Evolutionary conservation across 2,113 vertebrate species (phyloP), one percentile per base, ranked within the genome.

Genomic region (Microcebus lehilahytsara): DNA sequence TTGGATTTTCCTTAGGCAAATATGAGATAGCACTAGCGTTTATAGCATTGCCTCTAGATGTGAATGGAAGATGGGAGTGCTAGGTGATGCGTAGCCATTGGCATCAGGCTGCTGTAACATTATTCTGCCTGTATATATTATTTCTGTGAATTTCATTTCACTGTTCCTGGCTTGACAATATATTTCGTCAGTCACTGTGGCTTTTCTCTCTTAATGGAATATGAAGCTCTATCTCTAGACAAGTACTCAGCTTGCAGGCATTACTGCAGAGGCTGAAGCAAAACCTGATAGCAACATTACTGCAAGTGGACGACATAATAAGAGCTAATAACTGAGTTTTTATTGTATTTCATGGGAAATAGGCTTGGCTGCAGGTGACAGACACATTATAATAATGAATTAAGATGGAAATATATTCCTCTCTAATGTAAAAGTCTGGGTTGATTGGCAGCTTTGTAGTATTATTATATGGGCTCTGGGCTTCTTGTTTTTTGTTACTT

Each of bases 131-230:
- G 5, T 27, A 51, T 89, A n/a, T 74, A 27, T 81, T 69, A 79
- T 74, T 81, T 93, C 42, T 79, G 30, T 89, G 58, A 51, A 87
- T 74, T 71, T 79, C 74, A 5, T 91, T n/a, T 83, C 17, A 22
- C 62, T 87, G 51, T 85, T 96, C 93, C 34, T 75, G 23, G 40
- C 64, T 97, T 79, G 16, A 81, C 34, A 80, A 30, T 89, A 49
- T 6, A 27, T 95, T 85, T 96, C 8, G 27, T 86, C 83, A 84
- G 83, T 91, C 66, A 27, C n/a, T 6, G 0, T 92, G 46, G 40
- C 40, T 93, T 94, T 91, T 23, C 10, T 97, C 27, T 89, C 67
- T 89, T 90, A 93, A 64, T 79, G 13, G 75, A 89, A 92, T 75
- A 66, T 96, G 37, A 87, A 92, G 87, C 23, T 89, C 83, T 78